Conservation (phyloP, 37 sponge, comb jelly and placozoan genomes). For the Amphimedon queenslandica region DNA sequence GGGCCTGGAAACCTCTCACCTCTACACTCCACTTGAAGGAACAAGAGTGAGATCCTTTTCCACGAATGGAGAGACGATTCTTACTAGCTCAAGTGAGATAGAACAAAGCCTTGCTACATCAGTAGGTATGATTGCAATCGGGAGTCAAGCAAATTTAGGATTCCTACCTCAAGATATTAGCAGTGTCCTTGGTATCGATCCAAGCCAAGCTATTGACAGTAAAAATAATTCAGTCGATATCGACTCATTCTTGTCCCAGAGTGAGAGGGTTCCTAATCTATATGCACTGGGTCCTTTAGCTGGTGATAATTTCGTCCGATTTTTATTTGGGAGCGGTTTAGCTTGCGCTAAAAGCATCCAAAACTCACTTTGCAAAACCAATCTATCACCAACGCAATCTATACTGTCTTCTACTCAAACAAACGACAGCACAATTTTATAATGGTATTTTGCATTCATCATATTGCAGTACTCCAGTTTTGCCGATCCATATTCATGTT, state of each 20-base stretch:
- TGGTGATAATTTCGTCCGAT: conserved; percentile 89
- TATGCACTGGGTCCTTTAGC: conserved; percentile 83
- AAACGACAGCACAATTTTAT: too few relatives aligned
- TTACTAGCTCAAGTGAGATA: background rate
- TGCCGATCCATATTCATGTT: too few relatives aligned
- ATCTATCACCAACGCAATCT: too few relatives aligned
- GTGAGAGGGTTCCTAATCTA: conserved; percentile 16
- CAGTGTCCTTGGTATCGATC: conserved; percentile 18
- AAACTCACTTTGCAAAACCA: too few relatives aligned
- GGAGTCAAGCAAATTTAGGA: conserved; percentile 49
- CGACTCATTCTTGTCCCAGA: conserved; percentile 50
- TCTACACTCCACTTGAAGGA: conserved; percentile 29
- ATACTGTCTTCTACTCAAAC: too few relatives aligned
- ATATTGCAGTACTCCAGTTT: too few relatives aligned
- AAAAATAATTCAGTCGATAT: conserved; percentile 67
- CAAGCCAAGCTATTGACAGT: conserved; percentile 25
- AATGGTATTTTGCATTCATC: too few relatives aligned
- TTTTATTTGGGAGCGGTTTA: conserved; percentile 76
- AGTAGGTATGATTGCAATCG: conserved; percentile 39
- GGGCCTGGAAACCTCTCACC: conserved; percentile 7
- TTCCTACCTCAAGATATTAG: conserved; percentile 47
- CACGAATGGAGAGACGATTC: background rate
- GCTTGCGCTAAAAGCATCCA: conserved; percentile 25
- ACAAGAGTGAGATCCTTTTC: conserved; percentile 29
- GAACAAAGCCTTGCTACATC: background rate